phyloP scores from a whole-genome alignment of 2,113 vertebrate species.

The Notiomystis cincta region DNA sequence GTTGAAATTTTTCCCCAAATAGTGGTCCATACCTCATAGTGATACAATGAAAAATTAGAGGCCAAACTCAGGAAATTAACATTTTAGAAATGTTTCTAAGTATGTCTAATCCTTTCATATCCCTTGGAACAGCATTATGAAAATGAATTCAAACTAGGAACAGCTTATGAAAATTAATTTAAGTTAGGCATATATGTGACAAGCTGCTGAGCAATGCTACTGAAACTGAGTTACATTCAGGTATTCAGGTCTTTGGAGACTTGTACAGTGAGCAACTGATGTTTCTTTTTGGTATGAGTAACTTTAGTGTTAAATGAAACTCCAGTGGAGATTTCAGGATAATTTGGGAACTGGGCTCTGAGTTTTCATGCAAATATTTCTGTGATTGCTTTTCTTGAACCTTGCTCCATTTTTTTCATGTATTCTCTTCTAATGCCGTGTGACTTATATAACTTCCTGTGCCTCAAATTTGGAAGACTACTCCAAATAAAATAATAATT shows the following conservation, averaged over 20 bases:
- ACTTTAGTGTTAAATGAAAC: neutral
- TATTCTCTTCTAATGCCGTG: neutral
- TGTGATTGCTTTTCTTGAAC: neutral
- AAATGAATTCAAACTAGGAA: neutral
- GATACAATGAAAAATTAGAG: neutral
- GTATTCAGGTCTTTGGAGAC: neutral
- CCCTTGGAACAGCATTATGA: neutral
- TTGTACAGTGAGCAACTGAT: neutral
- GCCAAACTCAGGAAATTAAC: neutral
- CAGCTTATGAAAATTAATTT: neutral
- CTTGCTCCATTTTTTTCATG: accelerated
- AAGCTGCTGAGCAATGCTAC: neutral
- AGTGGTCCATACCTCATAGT: neutral
- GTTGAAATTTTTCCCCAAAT: neutral
- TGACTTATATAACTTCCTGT: neutral
- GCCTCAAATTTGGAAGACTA: neutral
- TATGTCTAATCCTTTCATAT: neutral
- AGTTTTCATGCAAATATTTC: neutral
- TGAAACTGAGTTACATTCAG: neutral
- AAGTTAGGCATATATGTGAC: neutral
- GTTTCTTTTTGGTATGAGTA: neutral
- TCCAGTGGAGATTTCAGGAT: neutral
- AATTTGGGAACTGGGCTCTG: neutral
- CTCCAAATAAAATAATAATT: neutral
- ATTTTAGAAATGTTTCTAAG: neutral